Evolutionary conservation across 2,888 invertebrate genomes (phyloP), one percentile per base, ranked within the genome.

Genomic region (Beris morrisii): DNA sequence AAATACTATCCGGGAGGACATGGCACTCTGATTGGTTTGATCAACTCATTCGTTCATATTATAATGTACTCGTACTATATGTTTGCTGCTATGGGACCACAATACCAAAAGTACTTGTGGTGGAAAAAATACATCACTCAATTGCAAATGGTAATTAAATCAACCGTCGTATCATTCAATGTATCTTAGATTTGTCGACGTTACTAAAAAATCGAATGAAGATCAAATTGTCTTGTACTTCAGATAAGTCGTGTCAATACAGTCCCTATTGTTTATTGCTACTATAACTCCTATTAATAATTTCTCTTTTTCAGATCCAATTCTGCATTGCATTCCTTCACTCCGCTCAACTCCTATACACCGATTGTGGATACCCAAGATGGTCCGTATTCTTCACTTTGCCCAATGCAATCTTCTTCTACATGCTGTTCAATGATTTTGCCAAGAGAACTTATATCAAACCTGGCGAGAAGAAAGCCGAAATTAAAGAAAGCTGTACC

Each of bases 1-100:
- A 94, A 94, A 79, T 96, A 92, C 78, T 90, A 86, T 75, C 86
- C 87, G 66, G 93, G 93, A 61, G 94, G 93, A 0, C 96, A 97
- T 79, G 94, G 94, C 31, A 94, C 95, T 3, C 90, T 94, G 75
- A 93, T 94, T 73, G 81, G 81, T 65, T 73, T 92, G 69, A 88
- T 96, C 72, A 97, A 97, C 82, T 92, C 95, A 3, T 95, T 95
- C 74, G 95, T 97, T 15, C 97, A 97, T 77, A 91, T 96, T 71
- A 85, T 97, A 72, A 97, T 97, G 96, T 97, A 97, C 79, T 84
- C 89, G 2, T 97, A 97, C 79, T 95, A 95, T 75, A 85, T 96
- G 83, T 78, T 96, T 66, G 89, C 97, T 0, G 95, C 95, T 0
- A 83, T 95, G 76, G 92, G 96, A 32, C 96, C 95, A 0, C 85